These are phyloP conservation scores for Acromyrmex echinatior DNA, from an alignment of 1,140 invertebrate species.

Conservation along the genomic window DNA sequence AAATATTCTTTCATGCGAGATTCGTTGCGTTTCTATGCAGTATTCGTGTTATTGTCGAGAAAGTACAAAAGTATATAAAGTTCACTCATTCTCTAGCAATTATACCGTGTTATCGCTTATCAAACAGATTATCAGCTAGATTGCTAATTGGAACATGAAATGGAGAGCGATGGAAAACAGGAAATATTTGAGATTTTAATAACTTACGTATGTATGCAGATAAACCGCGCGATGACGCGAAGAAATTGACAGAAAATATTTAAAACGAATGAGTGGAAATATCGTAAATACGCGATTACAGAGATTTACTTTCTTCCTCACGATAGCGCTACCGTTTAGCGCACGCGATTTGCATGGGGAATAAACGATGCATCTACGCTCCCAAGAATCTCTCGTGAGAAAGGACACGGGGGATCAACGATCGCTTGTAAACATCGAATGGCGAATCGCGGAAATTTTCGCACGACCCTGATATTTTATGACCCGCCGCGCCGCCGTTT, in stretches of 20 bases:
- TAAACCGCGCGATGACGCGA: neutral
- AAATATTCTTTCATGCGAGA: neutral
- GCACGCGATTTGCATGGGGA: slow-evolving; percentile 63
- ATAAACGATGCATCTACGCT: slow-evolving; percentile 53
- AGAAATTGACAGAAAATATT: neutral
- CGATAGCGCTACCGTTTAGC: slow-evolving; percentile 67
- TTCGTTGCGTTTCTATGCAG: neutral
- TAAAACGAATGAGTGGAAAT: neutral
- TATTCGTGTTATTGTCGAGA: neutral
- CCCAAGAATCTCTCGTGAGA: slow-evolving; percentile 65
- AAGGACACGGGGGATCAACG: slow-evolving; percentile 74
- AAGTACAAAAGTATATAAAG: neutral
- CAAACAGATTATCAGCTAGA: neutral
- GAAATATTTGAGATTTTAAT: neutral
- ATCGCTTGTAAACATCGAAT: slow-evolving; percentile 72
- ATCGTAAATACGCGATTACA: neutral
- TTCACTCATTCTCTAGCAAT: slow-evolving; percentile 4
- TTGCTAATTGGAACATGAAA: slow-evolving; percentile 9
- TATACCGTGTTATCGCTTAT: neutral
- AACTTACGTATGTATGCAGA: neutral
- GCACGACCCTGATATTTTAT: slow-evolving; percentile 74
- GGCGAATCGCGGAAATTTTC: slow-evolving; percentile 71
- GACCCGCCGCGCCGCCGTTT: slow-evolving; percentile 16
- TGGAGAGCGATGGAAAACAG: slow-evolving; percentile 1
- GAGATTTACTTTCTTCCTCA: slow-evolving; percentile 40